These are phyloP conservation scores for Conus canariensis DNA, from an alignment of 2,888 invertebrate genomes.

Conservation along the genomic window DNA sequence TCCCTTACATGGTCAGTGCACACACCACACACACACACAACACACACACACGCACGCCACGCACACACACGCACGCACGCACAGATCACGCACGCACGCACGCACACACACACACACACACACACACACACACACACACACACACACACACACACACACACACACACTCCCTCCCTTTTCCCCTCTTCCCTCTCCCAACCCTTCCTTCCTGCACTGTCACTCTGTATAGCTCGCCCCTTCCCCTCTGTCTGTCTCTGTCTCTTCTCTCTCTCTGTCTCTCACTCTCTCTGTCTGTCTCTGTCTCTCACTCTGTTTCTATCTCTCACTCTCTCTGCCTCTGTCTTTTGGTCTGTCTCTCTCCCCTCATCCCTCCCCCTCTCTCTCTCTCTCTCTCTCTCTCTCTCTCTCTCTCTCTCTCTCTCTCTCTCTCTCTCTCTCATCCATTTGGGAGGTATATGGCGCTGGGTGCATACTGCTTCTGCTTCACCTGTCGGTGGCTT, in stretches of 20 bases:
- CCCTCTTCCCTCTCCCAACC: background rate
- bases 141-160: no score
- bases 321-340: background rate
- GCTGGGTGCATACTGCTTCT: no score
- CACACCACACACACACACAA: no score
- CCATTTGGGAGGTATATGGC: background rate
- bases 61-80: no score
- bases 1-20: slow-evolving; percentile 74
- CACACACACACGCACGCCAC: no score
- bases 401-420: background rate
- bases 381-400: background rate
- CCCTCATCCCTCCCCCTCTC: background rate
- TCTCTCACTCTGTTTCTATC: background rate
- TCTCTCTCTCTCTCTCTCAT: background rate
- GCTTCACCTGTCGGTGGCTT: no score
- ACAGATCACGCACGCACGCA: no score
- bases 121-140: no score
- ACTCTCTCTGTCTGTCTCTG: background rate
- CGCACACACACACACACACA: no score
- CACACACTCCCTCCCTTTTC: background rate
- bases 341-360: background rate
- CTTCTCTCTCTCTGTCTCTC: background rate
- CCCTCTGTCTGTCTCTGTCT: background rate
- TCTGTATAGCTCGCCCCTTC: background rate
- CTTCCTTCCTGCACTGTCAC: background rate